Conservation (phyloP, 1,140 invertebrate genomes). For the Mamestra configurata region DNA sequence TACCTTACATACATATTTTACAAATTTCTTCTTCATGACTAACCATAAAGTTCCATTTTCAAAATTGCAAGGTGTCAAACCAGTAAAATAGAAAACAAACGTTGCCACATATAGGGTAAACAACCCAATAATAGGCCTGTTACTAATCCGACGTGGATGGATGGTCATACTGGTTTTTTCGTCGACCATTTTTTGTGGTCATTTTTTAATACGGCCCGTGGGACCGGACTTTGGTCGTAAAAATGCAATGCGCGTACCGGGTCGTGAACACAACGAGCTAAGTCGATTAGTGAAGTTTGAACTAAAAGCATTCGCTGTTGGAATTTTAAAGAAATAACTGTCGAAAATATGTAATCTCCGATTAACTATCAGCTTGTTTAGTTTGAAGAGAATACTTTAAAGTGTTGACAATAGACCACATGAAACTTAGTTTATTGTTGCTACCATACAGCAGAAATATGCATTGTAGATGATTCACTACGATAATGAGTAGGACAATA, state of each 20-base stretch:
- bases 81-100: slow-evolving; percentile 36
- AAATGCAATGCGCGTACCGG: slow-evolving; percentile 68
- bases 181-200: slow-evolving; percentile 67
- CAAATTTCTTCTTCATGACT: too few relatives aligned
- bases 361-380: neutral
- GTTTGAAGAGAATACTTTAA: neutral
- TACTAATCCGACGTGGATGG: slow-evolving; percentile 50
- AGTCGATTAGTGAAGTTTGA: slow-evolving; percentile 54
- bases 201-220: slow-evolving; percentile 65
- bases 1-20: too few relatives aligned
- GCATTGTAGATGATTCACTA: neutral
- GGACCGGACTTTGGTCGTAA: slow-evolving; percentile 63
- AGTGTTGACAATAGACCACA: neutral
- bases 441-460: neutral
- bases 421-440: neutral
- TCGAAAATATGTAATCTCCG: neutral
- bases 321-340: slow-evolving; percentile 50
- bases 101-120: slow-evolving; percentile 35
- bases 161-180: slow-evolving; percentile 63
- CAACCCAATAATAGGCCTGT: slow-evolving; percentile 42
- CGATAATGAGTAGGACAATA: too few relatives aligned
- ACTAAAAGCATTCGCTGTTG: slow-evolving; percentile 55
- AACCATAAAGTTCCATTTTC: neutral
- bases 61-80: slow-evolving; percentile 40
- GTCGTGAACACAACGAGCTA: slow-evolving; percentile 56